Base-by-base conservation (phyloP, 1,140 invertebrate genomes). In the Acromyrmex echinatior region DNA sequence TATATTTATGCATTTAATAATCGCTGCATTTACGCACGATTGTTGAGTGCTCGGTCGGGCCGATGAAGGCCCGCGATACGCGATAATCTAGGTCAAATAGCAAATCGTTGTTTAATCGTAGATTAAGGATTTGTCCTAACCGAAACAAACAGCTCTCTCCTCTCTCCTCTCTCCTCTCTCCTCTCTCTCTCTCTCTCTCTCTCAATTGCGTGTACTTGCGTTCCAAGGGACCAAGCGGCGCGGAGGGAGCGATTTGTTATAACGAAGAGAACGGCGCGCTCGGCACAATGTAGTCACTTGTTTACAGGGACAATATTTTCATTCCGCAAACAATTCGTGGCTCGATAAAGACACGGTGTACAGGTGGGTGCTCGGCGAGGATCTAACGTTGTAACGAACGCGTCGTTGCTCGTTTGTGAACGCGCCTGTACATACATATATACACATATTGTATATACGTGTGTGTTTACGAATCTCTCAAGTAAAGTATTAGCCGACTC, bases 251-350 rank as follows among this genome's bases (percentile, higher is more conserved):
- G 91, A 94, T 93, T 93, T 91, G 91, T 93, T 93, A 90, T 91
- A 89, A 92, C 88, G 88, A 84, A 92, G 90, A 88, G 90, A 88
- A 92, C 79, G 86, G 45, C 88, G 80, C 68, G 89, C 89, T 58
- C 80, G 87, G 89, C 87, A 91, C 90, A 91, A 89, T 94, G 92
- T 93, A 92, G 91, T 92, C 90, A 92, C 93, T 94, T 95, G 94
- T 95, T 95, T 95, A 94, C 95, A 94, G 92, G 94, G 94, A 95
- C 94, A 95, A 95, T 95, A 95, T 95, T 95, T 95, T 95, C 94
- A 95, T 95, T 93, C 92, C 88, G 94, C 95, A 95, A 95, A 95
- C 94, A 95, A 95, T 94, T 95, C 90, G 93, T 93, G 91, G 93
- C 92, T 94, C 93, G 94, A 95, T 94, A 94, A 95, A 95, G 94